phyloP scores from a whole-genome alignment of 2,797 vertebrate species.

The Apogon hyalosoma region DNA sequence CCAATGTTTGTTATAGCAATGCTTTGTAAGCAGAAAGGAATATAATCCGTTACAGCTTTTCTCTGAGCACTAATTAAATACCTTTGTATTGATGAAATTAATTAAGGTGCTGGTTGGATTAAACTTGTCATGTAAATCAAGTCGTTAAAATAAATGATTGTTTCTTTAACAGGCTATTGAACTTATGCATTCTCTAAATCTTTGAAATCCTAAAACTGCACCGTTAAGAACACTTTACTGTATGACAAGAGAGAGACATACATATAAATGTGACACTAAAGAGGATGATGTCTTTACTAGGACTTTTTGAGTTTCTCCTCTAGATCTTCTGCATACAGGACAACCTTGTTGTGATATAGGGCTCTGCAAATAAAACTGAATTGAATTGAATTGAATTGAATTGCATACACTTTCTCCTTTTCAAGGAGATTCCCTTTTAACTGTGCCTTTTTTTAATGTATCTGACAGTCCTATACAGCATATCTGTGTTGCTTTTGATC shows the following conservation, averaged over 20 bases:
- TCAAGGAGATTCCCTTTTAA: background rate
- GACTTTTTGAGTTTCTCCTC: no score
- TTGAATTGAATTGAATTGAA: no score
- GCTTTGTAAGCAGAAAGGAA: conserved; percentile 4
- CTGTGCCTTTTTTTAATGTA: background rate
- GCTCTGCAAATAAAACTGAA: no score
- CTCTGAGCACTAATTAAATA: conserved; percentile 43
- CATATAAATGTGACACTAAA: background rate
- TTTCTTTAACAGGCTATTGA: conserved; percentile 21
- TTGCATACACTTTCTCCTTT: background rate
- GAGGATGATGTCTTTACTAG: background rate
- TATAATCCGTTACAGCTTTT: conserved; percentile 38
- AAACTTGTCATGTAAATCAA: conserved; percentile 18
- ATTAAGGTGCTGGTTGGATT: conserved; percentile 29
- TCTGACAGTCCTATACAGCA: background rate
- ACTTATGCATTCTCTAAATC: conserved; percentile 6
- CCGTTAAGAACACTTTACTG: background rate
- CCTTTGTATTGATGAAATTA: conserved; percentile 50
- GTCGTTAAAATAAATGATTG: background rate
- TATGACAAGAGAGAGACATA: background rate
- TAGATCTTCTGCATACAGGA: no score
- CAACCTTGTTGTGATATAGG: no score
- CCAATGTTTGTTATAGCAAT: conserved; percentile 18
- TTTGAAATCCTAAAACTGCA: background rate
- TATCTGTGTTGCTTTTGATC: conserved; percentile 1